Conservation (phyloP, 2,888 invertebrate genomes). For the Cotesia congregata region DNA sequence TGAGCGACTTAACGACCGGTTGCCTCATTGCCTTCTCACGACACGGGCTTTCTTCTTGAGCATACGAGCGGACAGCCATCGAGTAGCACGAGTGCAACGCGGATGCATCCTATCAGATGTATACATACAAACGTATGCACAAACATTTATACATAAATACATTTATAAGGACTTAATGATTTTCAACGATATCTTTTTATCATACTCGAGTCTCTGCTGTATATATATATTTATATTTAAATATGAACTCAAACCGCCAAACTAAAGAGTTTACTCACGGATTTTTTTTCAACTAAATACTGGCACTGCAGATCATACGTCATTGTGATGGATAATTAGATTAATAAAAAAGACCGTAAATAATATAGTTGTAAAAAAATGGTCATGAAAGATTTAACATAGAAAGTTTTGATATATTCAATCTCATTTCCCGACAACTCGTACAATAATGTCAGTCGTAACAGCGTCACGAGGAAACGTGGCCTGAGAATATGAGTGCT, state of each 20-base stretch:
- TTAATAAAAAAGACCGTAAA: not conserved
- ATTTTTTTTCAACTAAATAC: not conserved
- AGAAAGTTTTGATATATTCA: not conserved
- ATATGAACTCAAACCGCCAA: too few relatives aligned
- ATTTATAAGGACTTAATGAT: conserved; percentile 11
- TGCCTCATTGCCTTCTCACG: conserved; percentile 62
- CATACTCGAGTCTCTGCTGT: not conserved
- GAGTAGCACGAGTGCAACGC: conserved; percentile 21
- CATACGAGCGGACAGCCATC: conserved; percentile 14
- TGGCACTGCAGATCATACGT: not conserved
- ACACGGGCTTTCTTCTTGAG: conserved; percentile 41
- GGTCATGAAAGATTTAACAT: not conserved
- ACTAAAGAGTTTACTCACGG: not conserved
- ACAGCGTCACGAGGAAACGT: not conserved
- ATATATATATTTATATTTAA: not conserved
- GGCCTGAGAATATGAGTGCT: not conserved
- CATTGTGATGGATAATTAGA: conserved; percentile 3
- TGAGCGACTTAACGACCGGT: conserved; percentile 56
- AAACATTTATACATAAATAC: not conserved
- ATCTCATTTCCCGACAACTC: not conserved
- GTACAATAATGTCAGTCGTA: not conserved
- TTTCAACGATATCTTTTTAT: conserved; percentile 16
- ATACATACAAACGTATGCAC: not conserved
- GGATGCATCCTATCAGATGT: conserved; percentile 15
- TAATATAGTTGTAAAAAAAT: not conserved